Evolutionary conservation across 2,113 vertebrate genomes (phyloP), one percentile per base, ranked within the genome.

Genomic region (Tenebrosternarchus preto): DNA sequence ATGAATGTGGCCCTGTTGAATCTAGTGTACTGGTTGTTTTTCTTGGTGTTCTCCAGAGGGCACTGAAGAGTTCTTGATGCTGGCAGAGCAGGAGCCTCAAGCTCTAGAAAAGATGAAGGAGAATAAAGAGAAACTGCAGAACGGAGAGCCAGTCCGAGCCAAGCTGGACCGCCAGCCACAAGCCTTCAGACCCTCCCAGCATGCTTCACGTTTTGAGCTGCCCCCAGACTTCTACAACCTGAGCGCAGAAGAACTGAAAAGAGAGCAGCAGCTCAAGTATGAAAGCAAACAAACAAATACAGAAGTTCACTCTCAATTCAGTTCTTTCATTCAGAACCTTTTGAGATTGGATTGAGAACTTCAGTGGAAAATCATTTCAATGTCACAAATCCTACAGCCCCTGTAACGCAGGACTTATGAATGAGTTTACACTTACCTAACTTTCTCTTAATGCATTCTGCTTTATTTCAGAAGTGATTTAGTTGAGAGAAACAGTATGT

Each of bases 221-320:
- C 96, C 97, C 0, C 50, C 60, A 0, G 97, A 98, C 46, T 99
- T 99, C 85, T 99, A 96, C 91, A 96, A 80, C 86, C 93, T 98
- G 56, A 93, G 92, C 0, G 88, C 91, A 0, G 96, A 98, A 59
- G 98, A 99, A 90, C 86, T 97, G 1, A 94, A 92, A 57, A 90
- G 87, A 1, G 96, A 99, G 80, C 95, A 97, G 59, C 89, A 89
- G 84, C 93, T 94, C 11, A 92, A 92, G 96, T 97, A 89, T 24
- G 63, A 63, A 70, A 6, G 20, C n/a, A 31, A 8, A 27, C 11
- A 5, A 12, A 20, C 31, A 11, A n/a, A n/a, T n/a, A n/a, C n/a
- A 36, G 33, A 36, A 6, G 33, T 36, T 36, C 33, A 36, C 33
- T 9, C 11, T 50, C 43, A 15, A 12, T 50, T 36, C 43, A 50